Conservation (phyloP, 2,888 invertebrate genomes). For the Chorisops tibialis region DNA sequence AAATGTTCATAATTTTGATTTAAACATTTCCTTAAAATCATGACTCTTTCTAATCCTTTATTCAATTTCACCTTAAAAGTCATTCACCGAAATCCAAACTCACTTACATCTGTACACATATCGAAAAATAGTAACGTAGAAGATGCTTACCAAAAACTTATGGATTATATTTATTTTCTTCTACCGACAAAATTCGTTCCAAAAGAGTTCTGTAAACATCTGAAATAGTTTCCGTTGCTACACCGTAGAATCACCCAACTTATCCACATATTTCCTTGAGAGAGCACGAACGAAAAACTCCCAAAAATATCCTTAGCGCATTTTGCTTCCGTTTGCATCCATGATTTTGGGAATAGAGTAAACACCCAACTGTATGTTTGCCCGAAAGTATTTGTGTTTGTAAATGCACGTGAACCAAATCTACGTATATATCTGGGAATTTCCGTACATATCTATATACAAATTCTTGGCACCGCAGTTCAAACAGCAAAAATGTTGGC, state of each 20-base stretch:
- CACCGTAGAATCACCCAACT: constrained; percentile 17
- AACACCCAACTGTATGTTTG: background rate
- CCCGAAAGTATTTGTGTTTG: background rate
- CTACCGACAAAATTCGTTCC: constrained; percentile 12
- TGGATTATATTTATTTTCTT: constrained; percentile 15
- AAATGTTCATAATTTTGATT: too few relatives aligned
- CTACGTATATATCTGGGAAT: background rate
- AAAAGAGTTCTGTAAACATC: constrained; percentile 26
- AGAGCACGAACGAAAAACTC: constrained; percentile 11
- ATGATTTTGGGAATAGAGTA: constrained; percentile 9
- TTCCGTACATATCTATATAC: constrained; percentile 2
- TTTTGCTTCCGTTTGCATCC: constrained; percentile 23
- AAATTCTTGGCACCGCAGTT: constrained; percentile 17
- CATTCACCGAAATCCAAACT: too few relatives aligned
- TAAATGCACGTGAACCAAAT: background rate
- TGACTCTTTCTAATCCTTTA: too few relatives aligned
- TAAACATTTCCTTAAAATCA: too few relatives aligned
- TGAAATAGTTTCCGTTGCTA: constrained; percentile 24
- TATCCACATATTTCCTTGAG: constrained; percentile 24
- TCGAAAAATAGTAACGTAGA: too few relatives aligned
- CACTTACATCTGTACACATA: too few relatives aligned
- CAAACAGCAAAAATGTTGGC: constrained; percentile 12
- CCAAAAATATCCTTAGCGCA: constrained; percentile 6
- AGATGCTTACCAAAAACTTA: too few relatives aligned
- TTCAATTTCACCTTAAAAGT: too few relatives aligned